Base-by-base conservation (phyloP, 1,140 invertebrate genomes). In the Hermetia illucens region DNA sequence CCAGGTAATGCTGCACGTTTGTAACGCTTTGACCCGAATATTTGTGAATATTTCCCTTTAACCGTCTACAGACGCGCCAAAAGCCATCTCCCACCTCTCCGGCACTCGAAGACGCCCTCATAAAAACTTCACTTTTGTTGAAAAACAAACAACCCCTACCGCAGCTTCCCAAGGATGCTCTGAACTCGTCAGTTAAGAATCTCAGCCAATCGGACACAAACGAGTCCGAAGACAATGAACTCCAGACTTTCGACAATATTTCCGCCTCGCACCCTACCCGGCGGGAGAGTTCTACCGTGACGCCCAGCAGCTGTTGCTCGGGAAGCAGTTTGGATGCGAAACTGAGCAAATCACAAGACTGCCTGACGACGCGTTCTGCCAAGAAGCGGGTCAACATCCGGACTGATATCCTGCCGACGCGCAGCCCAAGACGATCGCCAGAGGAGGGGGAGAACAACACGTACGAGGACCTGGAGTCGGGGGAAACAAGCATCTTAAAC, bases 341-440 rank as follows among this genome's bases (percentile, higher is more conserved):
- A 36, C 22, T 58, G 8, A 55, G 48, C 36, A 59, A 58, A 32
- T 59, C 56, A 0, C 56, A 59, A 16, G 56, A 59, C 17, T 59
- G 56, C 20, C 27, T 47, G 1, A 72, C 69, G 46, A 69, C 68
- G 44, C 68, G 68, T 42, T 66, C 63, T 19, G 54, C 53, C 0
- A 70, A 71, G 53, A 75, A 74, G 45, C 56, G 69, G 42, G 72
- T 75, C 0, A 75, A 75, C 34, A 75, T 74, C 51, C 63, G 66
- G 5, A 64, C 70, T 1, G 53, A 55, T 38, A 33, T 55, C 34
- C 47, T 47, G 2, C 50, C 49, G 32, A 44, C 37, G 6, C 44
- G 52, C 8, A 55, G 47, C 27, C 50, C 47, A 30, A 50, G 54
- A 13, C 43, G 49, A 8, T 57, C 57, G 18, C 56, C 57, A 5